These are phyloP conservation scores for Arothron firmamentum DNA, from an alignment of 2,113 vertebrate species.

Conservation along the genomic window DNA sequence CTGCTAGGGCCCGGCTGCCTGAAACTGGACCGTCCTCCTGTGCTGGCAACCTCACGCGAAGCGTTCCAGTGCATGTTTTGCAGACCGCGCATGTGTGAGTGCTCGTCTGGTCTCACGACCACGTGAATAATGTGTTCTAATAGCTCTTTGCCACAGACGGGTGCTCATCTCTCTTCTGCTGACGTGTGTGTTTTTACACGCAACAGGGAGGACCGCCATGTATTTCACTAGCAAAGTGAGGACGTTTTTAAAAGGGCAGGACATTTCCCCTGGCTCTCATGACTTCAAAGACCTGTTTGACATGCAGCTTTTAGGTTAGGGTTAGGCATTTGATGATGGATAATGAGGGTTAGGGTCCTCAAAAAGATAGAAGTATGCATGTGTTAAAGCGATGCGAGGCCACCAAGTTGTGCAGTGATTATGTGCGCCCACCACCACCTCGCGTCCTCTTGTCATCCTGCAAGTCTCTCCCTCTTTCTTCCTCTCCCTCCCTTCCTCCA, in stretches of 20 bases:
- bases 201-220: too few relatives aligned
- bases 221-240: too few relatives aligned
- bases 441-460: slow-evolving; percentile 53
- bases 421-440: slow-evolving; percentile 58
- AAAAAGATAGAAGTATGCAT: too few relatives aligned
- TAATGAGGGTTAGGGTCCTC: too few relatives aligned
- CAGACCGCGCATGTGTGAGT: not conserved
- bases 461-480: slow-evolving; percentile 26
- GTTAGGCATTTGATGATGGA: too few relatives aligned
- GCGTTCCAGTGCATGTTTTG: slow-evolving; percentile 6
- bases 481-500: not conserved
- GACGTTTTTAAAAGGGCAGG: too few relatives aligned
- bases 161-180: slow-evolving; percentile 39
- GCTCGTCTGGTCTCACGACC: not conserved
- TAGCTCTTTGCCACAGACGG: slow-evolving; percentile 33
- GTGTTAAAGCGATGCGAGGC: slow-evolving; percentile 18
- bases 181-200: not conserved
- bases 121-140: slow-evolving; percentile 14
- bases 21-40: slow-evolving; percentile 22
- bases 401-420: slow-evolving; percentile 42
- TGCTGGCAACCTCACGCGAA: slow-evolving; percentile 28
- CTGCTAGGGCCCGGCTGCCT: slow-evolving; percentile 30
- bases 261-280: too few relatives aligned
- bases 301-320: too few relatives aligned
- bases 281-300: too few relatives aligned